Evolutionary conservation across 2,797 vertebrate genomes (phyloP), one percentile per base, ranked within the genome.

Genomic region (Spea hammondii): DNA sequence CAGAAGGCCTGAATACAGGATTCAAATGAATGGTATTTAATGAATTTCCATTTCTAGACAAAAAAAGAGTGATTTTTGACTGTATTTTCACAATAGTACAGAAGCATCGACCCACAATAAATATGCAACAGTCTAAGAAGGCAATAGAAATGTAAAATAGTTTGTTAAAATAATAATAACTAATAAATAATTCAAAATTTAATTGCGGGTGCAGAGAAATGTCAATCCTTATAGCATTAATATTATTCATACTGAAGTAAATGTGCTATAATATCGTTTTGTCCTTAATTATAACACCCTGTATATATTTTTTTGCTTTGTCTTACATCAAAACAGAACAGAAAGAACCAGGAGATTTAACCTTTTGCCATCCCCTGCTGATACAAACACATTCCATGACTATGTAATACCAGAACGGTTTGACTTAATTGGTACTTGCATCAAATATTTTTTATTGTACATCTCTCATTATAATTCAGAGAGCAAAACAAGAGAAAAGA

Each of bases 1-100:
- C 48, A 17, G 11, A 8, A 87, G 88, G 87, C 90, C 89, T 93
- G 90, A 90, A 92, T 88, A 91, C 32, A 91, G 85, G 84, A 53
- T 82, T 85, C 81, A 87, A 88, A 88, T 75, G 50, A 80, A 88
- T 91, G 85, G 84, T 86, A 87, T 84, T 85, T 86, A 76, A 88
- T 89, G 89, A 89, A 86, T 78, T 89, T 88, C 82, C 85, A 79
- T 62, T 84, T 86, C 65, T 74, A 83, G 84, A 81, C 86, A 83
- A 79, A 82, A 17, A 81, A 83, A 70, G 10, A 60, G 47, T 82
- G 74, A 83, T 74, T 62, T 57, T 46, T 80, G 78, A 66, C 85
- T 83, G 48, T 73, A 68, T 79, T 86, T 88, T 89, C 87, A 89
- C 87, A 88, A 91, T 83, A 91, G 85, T 88, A 86, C 87, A 89